These are phyloP conservation scores for Linnaemya tessellans DNA, from an alignment of 2,888 invertebrate species.

Conservation along the genomic window DNA sequence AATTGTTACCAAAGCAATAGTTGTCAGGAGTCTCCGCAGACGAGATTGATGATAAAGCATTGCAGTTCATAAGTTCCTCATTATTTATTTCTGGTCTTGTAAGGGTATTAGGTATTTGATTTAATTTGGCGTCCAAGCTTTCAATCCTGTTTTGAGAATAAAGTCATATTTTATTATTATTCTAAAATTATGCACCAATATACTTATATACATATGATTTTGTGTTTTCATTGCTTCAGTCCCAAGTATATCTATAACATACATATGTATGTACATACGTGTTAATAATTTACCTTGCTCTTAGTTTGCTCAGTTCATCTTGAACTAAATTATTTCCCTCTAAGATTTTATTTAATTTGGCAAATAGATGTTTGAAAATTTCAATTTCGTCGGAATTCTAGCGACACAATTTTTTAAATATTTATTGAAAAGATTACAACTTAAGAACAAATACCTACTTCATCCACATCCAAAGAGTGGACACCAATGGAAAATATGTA, in stretches of 20 bases:
- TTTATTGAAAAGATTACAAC: too few relatives aligned
- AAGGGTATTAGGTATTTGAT: neutral
- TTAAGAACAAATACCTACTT: constrained; percentile 19
- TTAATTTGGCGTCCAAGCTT: constrained; percentile 8
- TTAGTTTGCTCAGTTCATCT: constrained; percentile 8
- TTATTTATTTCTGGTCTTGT: neutral
- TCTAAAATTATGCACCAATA: neutral
- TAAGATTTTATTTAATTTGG: constrained; percentile 50
- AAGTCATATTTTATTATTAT: neutral
- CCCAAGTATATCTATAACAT: neutral
- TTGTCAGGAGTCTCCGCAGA: neutral
- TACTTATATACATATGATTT: neutral
- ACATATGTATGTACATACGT: neutral
- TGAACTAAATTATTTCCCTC: constrained; percentile 40
- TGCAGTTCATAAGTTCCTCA: neutral
- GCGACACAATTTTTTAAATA: neutral
- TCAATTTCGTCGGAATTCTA: constrained; percentile 55
- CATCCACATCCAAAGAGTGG: constrained; percentile 13
- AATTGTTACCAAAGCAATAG: constrained; percentile 84
- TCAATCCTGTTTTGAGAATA: constrained; percentile 20
- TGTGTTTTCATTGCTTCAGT: too few relatives aligned
- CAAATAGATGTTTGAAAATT: constrained; percentile 58
- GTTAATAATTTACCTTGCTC: constrained; percentile 12
- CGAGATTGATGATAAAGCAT: neutral
- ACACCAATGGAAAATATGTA: constrained; percentile 22